Base-by-base conservation (phyloP, 2,113 vertebrate species). In the Azemiops feae region DNA sequence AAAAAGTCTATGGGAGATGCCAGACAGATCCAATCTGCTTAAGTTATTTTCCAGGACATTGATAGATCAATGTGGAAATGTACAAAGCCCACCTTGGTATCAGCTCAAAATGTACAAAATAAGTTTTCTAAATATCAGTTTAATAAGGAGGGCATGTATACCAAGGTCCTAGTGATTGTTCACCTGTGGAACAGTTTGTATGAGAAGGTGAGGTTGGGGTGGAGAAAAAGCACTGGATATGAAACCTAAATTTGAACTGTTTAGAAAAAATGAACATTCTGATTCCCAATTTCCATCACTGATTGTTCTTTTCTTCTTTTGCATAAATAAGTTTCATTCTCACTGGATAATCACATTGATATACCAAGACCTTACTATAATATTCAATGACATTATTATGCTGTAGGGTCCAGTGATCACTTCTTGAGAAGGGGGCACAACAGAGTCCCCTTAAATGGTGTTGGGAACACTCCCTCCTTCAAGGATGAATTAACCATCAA, bases 271-370 rank as follows among this genome's bases (percentile, higher is more conserved):
- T 74, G 12, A 47, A 3, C 11, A 53, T 93, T 27, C 0, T 39
- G 6, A 5, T 92, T 92, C 90, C 94, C 2, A 1, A 6, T 60
- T 87, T 39, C 93, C 16, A 2, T 95, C 95, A 90, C 6, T n/a
- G 50, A 58, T 18, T 27, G 93, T 93, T 22, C 23, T 93, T n/a
- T 43, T 95, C 69, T 74, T 74, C n/a, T 74, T 74, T 53, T 90
- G 18, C 16, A 92, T 87, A 55, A 39, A 89, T 57, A 89, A 11
- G 88, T 90, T 96, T 50, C 89, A 39, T 87, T 96, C 92, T 74
- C 90, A 87, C 16, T 94, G 57, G 30, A 64, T 92, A 95, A 85
- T 4, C 14, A 93, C 92, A 74, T 53, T 45, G 91, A 47, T 34
- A 92, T 30, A 23, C 0, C 27, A 64, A 90, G 25, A 27, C 89